Evolutionary conservation across 2,888 invertebrate genomes (phyloP).

Genomic region (Papilio demoleus): DNA sequence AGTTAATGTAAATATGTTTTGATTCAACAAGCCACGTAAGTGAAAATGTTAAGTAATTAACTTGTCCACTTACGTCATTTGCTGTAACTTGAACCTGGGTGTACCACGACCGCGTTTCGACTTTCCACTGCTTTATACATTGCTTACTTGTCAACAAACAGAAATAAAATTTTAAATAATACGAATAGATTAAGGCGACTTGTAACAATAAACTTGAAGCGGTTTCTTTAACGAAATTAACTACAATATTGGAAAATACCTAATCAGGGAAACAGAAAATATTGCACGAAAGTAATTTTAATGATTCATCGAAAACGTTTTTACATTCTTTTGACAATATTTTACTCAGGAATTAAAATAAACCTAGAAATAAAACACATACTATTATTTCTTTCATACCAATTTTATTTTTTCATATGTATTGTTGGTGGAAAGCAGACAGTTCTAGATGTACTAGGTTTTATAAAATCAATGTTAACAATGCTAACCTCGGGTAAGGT

Average conservation of each 20-base stretch:
- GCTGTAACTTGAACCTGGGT: conserved; percentile 41
- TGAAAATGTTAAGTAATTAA: conserved; percentile 47
- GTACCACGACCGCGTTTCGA: conserved; percentile 17
- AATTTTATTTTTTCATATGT: too few species aligned
- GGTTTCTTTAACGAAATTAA: too few species aligned
- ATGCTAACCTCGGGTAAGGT: conserved; percentile 47
- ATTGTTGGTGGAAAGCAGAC: too few species aligned
- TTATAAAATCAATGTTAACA: conserved; percentile 14
- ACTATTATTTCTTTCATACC: not conserved
- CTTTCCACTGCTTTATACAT: too few species aligned
- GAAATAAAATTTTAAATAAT: not conserved
- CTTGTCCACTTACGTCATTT: conserved; percentile 45
- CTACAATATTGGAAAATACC: not conserved
- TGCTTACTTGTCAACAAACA: too few species aligned
- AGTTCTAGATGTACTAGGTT: not conserved
- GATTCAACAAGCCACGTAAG: conserved; percentile 9
- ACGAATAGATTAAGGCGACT: too few species aligned
- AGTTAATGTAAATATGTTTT: conserved; percentile 2
- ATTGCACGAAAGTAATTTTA: not conserved
- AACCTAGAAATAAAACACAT: not conserved
- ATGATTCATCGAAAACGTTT: not conserved
- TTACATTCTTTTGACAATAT: not conserved
- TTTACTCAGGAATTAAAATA: not conserved
- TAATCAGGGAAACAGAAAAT: not conserved
- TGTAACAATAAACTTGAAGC: not conserved